Percentiles rank a stretch among this genome's conserved stretches.
Conservation (phyloP, 2,113 vertebrate species). For the Rutilus rutilus region DNA sequence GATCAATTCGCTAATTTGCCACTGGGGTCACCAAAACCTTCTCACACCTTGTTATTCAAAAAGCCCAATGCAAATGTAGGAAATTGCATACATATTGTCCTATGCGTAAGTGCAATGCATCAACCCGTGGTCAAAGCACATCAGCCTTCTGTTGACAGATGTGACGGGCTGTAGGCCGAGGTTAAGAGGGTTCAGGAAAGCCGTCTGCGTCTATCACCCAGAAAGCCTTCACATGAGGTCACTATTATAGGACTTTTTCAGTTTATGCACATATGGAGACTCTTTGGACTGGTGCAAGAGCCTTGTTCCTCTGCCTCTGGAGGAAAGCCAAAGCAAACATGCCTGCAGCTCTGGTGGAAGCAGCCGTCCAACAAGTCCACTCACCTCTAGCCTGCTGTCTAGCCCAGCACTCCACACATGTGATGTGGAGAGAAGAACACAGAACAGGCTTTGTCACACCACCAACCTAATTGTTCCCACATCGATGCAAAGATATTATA, state of each 20-base stretch:
- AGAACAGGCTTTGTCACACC: slow-evolving; percentile 60
- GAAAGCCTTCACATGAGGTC: slow-evolving; percentile 12
- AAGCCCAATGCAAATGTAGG: not conserved
- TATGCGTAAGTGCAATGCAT: not conserved
- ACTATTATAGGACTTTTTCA: slow-evolving; percentile 44
- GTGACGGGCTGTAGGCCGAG: slow-evolving; percentile 13
- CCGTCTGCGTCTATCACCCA: slow-evolving; percentile 5
- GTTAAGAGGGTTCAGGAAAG: slow-evolving; percentile 9
- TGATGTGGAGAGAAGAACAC: slow-evolving; percentile 58
- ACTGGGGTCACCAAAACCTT: not conserved
- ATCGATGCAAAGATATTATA: slow-evolving; percentile 48
- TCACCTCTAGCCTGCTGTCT: slow-evolving; percentile 53
- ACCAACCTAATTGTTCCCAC: slow-evolving; percentile 58
- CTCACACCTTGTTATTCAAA: not conserved
- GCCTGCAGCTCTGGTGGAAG: slow-evolving; percentile 64
- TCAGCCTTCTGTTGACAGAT: slow-evolving; percentile 50
- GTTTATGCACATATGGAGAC: slow-evolving; percentile 52
- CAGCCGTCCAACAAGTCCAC: slow-evolving; percentile 17
- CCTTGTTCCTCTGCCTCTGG: slow-evolving; percentile 63
- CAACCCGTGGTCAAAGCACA: slow-evolving; percentile 36
- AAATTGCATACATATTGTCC: slow-evolving; percentile 15
- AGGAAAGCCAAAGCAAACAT: slow-evolving; percentile 72
- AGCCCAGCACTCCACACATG: slow-evolving; percentile 45
- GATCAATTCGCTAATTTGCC: not conserved
- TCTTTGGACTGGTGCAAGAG: slow-evolving; percentile 59